A percentile compares a stretch with the other conserved stretches of the same genome.
phyloP scores from a whole-genome alignment of 2,888 invertebrate genomes.

The Megalurothrips usitatus region DNA sequence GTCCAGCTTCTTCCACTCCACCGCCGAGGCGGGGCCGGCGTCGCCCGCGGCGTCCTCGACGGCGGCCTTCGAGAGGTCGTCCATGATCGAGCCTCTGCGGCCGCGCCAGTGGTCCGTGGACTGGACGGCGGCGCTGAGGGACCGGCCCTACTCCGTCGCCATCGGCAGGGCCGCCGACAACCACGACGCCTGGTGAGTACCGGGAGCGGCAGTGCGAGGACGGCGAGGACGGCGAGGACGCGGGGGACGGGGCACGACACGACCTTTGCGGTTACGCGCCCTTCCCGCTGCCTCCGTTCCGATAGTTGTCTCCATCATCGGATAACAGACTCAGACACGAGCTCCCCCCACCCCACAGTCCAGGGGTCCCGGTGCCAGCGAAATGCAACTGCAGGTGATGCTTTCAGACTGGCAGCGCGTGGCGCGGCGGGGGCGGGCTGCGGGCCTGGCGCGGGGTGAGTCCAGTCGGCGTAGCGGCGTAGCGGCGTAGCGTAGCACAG shows the following conservation, averaged over 20 bases:
- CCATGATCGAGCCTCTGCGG: background rate
- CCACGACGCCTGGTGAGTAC: background rate
- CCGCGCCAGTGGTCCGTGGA: slow-evolving; percentile 18
- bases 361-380: no score
- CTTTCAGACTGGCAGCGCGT: background rate
- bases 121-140: slow-evolving; percentile 26
- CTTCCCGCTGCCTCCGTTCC: no score
- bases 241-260: background rate
- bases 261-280: background rate
- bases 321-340: no score
- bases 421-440: background rate
- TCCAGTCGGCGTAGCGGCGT: background rate
- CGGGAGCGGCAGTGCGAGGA: background rate
- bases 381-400: background rate
- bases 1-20: slow-evolving; percentile 23
- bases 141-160: slow-evolving; percentile 29
- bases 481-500: background rate
- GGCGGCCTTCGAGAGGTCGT: background rate
- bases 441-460: background rate
- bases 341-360: background rate
- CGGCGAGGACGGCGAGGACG: background rate
- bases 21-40: background rate
- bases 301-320: no score
- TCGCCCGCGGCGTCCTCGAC: background rate
- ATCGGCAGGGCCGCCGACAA: background rate